These are phyloP conservation scores for Aplysina aerophoba DNA, from an alignment of 37 sponge, comb jelly and placozoan species.

Conservation along the genomic window DNA sequence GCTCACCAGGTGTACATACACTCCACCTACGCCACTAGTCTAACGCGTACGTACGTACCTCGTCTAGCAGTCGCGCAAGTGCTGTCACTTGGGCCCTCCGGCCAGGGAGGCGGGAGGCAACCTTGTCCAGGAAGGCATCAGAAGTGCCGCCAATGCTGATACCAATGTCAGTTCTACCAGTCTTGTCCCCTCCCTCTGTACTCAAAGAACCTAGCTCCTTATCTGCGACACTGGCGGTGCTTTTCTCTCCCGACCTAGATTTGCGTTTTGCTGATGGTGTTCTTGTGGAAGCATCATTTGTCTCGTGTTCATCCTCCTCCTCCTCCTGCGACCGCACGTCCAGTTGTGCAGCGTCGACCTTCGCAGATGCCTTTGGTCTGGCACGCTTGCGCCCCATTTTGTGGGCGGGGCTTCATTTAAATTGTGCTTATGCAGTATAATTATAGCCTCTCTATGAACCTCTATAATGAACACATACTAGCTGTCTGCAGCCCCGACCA, in stretches of 20 bases:
- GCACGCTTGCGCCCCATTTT: slow-evolving; percentile 18
- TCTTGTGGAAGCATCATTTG: background rate
- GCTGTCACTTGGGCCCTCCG: background rate
- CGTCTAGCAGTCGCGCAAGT: background rate
- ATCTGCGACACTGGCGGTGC: no score
- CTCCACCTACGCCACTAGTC: no score
- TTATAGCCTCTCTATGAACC: no score
- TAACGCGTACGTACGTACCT: background rate
- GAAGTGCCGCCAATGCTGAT: background rate
- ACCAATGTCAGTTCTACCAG: no score
- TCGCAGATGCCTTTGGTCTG: background rate
- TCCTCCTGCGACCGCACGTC: background rate
- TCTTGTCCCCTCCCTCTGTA: no score
- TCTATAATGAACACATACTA: no score
- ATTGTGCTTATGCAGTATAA: no score
- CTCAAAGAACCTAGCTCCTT: no score
- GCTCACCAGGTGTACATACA: no score
- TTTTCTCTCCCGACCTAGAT: background rate
- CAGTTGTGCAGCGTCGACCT: background rate
- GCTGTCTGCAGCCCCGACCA: no score
- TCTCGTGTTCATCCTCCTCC: background rate
- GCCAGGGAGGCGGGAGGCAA: background rate
- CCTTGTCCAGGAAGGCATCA: background rate
- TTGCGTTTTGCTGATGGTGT: slow-evolving; percentile 20
- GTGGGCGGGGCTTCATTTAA: background rate